Percentiles rank a stretch among this genome's conserved stretches.
Conservation (phyloP, 2,888 invertebrate species). For the Microctonus aethiopoides region DNA sequence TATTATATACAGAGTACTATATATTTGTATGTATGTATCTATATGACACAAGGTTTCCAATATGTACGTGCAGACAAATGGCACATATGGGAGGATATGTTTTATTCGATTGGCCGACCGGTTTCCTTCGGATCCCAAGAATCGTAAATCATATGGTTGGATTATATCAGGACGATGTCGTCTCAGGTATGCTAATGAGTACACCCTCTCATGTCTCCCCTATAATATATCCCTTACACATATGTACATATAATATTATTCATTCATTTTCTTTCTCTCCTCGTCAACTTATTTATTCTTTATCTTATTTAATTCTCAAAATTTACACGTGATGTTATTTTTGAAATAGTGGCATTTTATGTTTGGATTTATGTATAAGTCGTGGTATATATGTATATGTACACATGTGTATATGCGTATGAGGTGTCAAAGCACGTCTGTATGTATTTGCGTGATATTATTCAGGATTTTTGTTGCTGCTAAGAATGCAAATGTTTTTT, state of each 20-base stretch:
- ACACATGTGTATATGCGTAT: too few relatives aligned
- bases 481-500: not conserved
- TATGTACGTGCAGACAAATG: slow-evolving; percentile 51
- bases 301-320: not conserved
- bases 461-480: too few relatives aligned
- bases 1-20: not conserved
- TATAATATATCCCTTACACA: not conserved
- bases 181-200: slow-evolving; percentile 52
- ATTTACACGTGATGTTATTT: too few relatives aligned
- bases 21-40: not conserved
- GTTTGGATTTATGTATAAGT: too few relatives aligned
- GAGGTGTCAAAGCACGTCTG: not conserved
- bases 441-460: not conserved
- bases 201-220: slow-evolving; percentile 32
- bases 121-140: slow-evolving; percentile 44
- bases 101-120: slow-evolving; percentile 51
- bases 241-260: slow-evolving; percentile 3
- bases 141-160: slow-evolving; percentile 55
- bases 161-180: slow-evolving; percentile 48
- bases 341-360: too few relatives aligned
- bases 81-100: slow-evolving; percentile 35
- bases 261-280: slow-evolving; percentile 12
- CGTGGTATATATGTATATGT: too few relatives aligned
- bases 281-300: not conserved
- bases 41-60: slow-evolving; percentile 8